A percentile compares a stretch with the other conserved stretches of the same genome.
phyloP scores from a whole-genome alignment of 2,113 vertebrate genomes.

The Sitta europaea region DNA sequence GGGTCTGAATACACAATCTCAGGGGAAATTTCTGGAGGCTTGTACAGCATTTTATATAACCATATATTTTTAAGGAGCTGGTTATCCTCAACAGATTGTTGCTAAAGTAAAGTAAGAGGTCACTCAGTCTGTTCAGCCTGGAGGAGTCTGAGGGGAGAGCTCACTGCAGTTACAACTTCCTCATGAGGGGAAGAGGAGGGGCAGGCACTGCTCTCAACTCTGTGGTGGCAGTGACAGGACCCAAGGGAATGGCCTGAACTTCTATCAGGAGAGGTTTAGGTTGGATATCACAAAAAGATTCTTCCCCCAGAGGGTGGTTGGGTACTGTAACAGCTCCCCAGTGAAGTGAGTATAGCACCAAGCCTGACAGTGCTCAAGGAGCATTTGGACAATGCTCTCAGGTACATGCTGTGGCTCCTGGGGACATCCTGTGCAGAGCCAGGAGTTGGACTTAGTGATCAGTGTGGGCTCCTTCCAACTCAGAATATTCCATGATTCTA shows the following conservation, averaged over 20 bases:
- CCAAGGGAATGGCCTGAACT: fast-evolving
- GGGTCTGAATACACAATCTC: neutral
- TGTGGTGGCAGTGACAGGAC: neutral
- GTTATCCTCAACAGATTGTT: neutral
- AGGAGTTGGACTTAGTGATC: neutral
- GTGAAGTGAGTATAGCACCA: neutral
- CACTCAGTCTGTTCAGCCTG: neutral
- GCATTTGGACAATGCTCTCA: neutral
- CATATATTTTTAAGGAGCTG: neutral
- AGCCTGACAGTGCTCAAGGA: neutral
- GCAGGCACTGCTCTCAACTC: neutral
- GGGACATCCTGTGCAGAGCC: neutral
- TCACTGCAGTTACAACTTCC: neutral
- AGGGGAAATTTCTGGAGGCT: neutral
- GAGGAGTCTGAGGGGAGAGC: neutral
- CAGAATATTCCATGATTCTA: neutral
- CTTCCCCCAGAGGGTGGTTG: fast-evolving
- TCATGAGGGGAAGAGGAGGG: neutral
- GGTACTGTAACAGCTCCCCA: neutral
- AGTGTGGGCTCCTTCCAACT: neutral
- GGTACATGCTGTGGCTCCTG: neutral
- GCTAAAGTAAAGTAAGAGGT: neutral
- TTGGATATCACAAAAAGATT: neutral
- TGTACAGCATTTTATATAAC: neutral
- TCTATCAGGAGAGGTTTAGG: neutral